Conservation (phyloP, 2,888 invertebrate genomes). For the Penaeus monodon region DNA sequence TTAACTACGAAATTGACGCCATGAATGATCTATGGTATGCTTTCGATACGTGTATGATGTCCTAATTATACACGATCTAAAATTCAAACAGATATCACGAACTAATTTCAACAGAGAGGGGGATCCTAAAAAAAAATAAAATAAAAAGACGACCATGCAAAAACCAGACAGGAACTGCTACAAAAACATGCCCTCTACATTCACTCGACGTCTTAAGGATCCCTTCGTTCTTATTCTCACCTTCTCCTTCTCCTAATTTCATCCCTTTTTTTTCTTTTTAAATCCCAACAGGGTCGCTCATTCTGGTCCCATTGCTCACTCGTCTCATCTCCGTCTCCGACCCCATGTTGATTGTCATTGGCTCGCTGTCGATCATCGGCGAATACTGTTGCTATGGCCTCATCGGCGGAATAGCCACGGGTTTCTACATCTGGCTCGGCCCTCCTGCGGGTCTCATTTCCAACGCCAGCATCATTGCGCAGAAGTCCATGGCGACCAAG, state of each 20-base stretch:
- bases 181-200: too few relatives aligned
- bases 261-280: background rate
- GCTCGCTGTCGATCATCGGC: conserved; percentile 8
- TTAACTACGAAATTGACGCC: too few relatives aligned
- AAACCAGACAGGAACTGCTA: too few relatives aligned
- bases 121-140: too few relatives aligned
- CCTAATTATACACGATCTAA: background rate
- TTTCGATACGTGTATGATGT: background rate
- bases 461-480: conserved; percentile 44
- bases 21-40: too few relatives aligned
- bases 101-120: too few relatives aligned
- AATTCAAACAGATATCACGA: background rate
- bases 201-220: too few relatives aligned
- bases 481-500: conserved; percentile 53
- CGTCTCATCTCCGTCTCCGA: conserved; percentile 19
- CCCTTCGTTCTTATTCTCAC: too few relatives aligned
- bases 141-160: too few relatives aligned
- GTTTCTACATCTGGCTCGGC: conserved; percentile 39
- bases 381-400: conserved; percentile 34
- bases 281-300: conserved; percentile 1
- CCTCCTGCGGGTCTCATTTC: conserved; percentile 40
- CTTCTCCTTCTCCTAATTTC: too few relatives aligned
- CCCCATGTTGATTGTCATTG: conserved; percentile 6
- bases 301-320: conserved; percentile 25
- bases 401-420: background rate